Evolutionary conservation across 2,888 invertebrate genomes (phyloP), one percentile per base, ranked within the genome.

Genomic region (Macaria notata): DNA sequence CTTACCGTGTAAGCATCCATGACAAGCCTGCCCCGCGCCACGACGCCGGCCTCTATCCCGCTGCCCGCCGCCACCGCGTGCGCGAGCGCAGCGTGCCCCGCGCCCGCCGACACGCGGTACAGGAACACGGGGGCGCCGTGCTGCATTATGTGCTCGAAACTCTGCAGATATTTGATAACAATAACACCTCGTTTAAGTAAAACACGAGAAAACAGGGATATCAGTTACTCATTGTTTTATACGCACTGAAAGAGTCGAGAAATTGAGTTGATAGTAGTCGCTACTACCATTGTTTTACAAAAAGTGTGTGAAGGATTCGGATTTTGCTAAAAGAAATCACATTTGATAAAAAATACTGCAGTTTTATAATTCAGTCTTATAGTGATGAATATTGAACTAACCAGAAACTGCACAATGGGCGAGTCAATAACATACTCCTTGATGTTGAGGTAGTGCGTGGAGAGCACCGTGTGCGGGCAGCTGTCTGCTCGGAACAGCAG

Each of bases 401-500:
- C 95, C 88, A 94, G 81, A 62, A 90, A 91, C 61, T 86, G 83
- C 0, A 94, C 79, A 6, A 88, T 72, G 0, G 92, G 84, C 5
- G 92, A 88, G 41, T 91, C 76, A 0, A 93, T 91, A 5, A 97
- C 81, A 53, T 93, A 88, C 50, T 93, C 84, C 41, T 92, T 80
- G 38, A 97, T 84, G 46, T 94, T 92, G 68, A 95, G 93, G 72
- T 95, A 95, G 81, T 98, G 97, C 0, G 98, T 97, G 0, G 96
- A 94, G 4, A 95, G 88, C 49, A 97, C 84, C 1, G 96, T 86
- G 72, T 96, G 96, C 0, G 98, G 97, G 71, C 95, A 95, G 3
- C 78, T 65, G 0, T 75, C 71, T 0, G 77, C 92, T 55, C 92
- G 84, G 51, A 92, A 87, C 46, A 95, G 79, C 83, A 97, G 63